Percentiles rank a stretch among this genome's conserved stretches.
Evolutionary conservation across 2,888 invertebrate genomes (phyloP).

Genomic region (Ametastegia equiseti): DNA sequence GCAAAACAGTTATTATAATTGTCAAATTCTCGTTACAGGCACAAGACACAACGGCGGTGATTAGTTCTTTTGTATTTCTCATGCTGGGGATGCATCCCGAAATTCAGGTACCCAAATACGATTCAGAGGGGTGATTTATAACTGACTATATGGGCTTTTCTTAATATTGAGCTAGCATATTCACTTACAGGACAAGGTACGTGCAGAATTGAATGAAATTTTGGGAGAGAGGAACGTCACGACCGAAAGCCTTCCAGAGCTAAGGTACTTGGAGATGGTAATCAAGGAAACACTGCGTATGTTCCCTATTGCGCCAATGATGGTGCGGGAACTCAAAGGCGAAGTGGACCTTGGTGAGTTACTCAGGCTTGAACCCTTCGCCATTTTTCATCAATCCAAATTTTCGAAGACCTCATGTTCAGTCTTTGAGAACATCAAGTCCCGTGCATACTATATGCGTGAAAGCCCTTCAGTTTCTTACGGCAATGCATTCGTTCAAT

Average conservation of each 20-base stretch:
- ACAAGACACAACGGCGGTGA: slow-evolving; percentile 55
- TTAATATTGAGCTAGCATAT: not conserved
- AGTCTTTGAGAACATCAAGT: not conserved
- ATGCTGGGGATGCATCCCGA: slow-evolving; percentile 54
- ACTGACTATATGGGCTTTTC: too few species aligned
- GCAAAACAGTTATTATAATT: too few species aligned
- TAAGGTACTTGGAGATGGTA: slow-evolving; percentile 54
- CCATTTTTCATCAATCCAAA: too few species aligned
- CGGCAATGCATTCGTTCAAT: too few species aligned
- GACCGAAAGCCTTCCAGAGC: slow-evolving; percentile 31
- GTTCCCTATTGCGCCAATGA: slow-evolving; percentile 53
- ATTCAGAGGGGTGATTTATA: too few species aligned
- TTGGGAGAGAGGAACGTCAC: slow-evolving; percentile 39
- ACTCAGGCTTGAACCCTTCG: too few species aligned
- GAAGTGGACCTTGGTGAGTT: slow-evolving; percentile 53
- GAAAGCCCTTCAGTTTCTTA: too few species aligned
- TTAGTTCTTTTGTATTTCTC: slow-evolving; percentile 52
- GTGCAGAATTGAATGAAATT: slow-evolving; percentile 50
- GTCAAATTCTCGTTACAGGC: slow-evolving; percentile 51
- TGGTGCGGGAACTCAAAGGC: slow-evolving; percentile 51
- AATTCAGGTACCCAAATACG: slow-evolving; percentile 41
- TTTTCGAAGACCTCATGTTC: too few species aligned
- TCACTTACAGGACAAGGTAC: slow-evolving; percentile 48
- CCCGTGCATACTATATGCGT: too few species aligned
- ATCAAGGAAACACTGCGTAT: slow-evolving; percentile 54